Evolutionary conservation across 2,888 invertebrate species (phyloP).

Genomic region (Drosophila siamana): DNA sequence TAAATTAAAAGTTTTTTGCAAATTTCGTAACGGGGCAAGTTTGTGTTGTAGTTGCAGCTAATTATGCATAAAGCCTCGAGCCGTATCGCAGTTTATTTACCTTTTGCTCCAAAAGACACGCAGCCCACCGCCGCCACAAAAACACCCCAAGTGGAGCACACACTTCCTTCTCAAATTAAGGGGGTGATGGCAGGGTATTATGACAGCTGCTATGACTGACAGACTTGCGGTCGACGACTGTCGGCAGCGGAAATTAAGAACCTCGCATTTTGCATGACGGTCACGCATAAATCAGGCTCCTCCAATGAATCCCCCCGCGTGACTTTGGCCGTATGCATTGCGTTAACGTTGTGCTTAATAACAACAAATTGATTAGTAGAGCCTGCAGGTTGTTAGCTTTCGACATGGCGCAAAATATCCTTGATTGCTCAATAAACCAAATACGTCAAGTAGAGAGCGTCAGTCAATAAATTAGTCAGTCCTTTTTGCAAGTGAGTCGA

Average conservation of each 20-base stretch:
- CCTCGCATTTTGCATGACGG: conserved; percentile 81
- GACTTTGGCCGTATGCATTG: neutral
- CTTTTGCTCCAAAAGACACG: conserved; percentile 65
- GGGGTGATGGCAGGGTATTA: conserved; percentile 42
- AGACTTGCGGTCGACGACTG: conserved; percentile 55
- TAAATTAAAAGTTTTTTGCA: conserved; percentile 57
- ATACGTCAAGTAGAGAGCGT: conserved; percentile 22
- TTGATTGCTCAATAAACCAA: conserved; percentile 45
- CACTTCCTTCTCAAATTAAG: too few relatives aligned
- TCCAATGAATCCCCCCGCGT: conserved; percentile 51
- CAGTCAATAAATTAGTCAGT: conserved; percentile 25
- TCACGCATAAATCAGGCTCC: conserved; percentile 81
- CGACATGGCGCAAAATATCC: conserved; percentile 46
- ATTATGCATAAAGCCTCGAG: conserved; percentile 72
- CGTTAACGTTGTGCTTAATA: neutral
- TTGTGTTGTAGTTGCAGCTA: conserved; percentile 61
- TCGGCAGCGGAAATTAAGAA: conserved; percentile 75
- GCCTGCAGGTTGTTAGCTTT: conserved; percentile 25
- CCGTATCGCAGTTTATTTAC: conserved; percentile 65
- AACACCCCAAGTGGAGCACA: too few relatives aligned
- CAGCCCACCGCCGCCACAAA: conserved; percentile 18
- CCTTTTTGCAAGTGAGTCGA: too few relatives aligned
- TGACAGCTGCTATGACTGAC: conserved; percentile 71
- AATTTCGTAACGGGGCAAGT: conserved; percentile 49
- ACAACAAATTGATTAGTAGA: conserved; percentile 61